These are phyloP conservation scores for Volucella inflata DNA, from an alignment of 2,888 invertebrate genomes.

Conservation along the genomic window DNA sequence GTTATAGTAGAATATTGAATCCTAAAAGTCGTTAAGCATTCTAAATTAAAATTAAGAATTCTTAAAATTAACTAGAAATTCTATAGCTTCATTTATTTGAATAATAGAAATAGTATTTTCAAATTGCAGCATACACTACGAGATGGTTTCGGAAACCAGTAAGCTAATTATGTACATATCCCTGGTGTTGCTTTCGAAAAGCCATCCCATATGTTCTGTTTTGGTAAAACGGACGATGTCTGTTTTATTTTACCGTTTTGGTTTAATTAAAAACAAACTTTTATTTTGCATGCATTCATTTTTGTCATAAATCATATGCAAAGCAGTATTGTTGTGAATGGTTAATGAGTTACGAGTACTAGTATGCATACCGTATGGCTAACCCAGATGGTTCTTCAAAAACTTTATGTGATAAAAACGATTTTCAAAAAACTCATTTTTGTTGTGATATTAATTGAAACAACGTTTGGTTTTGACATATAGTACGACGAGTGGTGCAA, in stretches of 20 bases:
- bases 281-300: conserved; percentile 59
- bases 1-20: too few relatives aligned
- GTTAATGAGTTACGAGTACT: conserved; percentile 68
- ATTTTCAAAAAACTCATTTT: conserved; percentile 2
- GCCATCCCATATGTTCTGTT: conserved; percentile 30
- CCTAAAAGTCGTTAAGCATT: too few relatives aligned
- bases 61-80: too few relatives aligned
- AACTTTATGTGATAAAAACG: conserved; percentile 32
- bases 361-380: conserved; percentile 26
- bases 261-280: conserved; percentile 61
- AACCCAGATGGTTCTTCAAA: conserved; percentile 46
- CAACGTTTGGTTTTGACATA: not conserved
- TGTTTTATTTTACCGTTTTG: conserved; percentile 36
- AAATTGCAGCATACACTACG: too few relatives aligned
- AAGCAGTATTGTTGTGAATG: conserved; percentile 60
- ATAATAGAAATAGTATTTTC: too few relatives aligned
- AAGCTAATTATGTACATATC: too few relatives aligned
- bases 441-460: not conserved
- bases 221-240: not conserved
- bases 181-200: conserved; percentile 18
- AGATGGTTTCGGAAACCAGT: too few relatives aligned
- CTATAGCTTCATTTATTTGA: too few relatives aligned
- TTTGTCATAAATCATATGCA: conserved; percentile 63
- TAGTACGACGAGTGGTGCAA: not conserved
- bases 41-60: too few relatives aligned